A percentile compares a stretch with the other conserved stretches of the same genome.
These are phyloP conservation scores for Pan paniscus DNA, from an alignment of 2,113 vertebrate genomes.

Conservation along the genomic window DNA sequence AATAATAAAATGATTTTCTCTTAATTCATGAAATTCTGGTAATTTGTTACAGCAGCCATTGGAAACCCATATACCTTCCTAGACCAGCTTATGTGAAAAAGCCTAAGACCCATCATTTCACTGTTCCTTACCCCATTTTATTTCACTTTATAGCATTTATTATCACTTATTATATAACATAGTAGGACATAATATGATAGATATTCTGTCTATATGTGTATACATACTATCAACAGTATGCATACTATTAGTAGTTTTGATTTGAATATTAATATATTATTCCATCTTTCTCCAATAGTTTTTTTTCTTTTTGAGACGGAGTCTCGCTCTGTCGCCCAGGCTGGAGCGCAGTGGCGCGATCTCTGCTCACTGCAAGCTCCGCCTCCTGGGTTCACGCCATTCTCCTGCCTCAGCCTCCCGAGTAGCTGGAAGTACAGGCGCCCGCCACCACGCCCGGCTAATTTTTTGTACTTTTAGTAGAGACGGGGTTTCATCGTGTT, in stretches of 20 bases:
- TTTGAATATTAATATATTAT: background rate
- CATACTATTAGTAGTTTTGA: background rate
- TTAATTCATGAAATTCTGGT: background rate
- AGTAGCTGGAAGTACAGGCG: too few relatives aligned
- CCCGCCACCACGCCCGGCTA: too few relatives aligned
- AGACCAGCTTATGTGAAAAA: background rate
- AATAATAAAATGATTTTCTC: background rate
- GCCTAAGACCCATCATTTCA: background rate
- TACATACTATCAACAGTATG: background rate
- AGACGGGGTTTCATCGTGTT: too few relatives aligned
- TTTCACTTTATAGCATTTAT: background rate
- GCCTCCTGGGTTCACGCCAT: too few relatives aligned
- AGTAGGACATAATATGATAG: background rate
- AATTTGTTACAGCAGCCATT: background rate
- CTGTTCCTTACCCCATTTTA: background rate
- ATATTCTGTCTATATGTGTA: background rate
- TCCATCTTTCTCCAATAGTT: background rate
- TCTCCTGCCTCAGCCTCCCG: too few relatives aligned
- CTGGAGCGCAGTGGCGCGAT: too few relatives aligned
- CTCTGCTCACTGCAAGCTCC: too few relatives aligned
- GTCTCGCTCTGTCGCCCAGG: too few relatives aligned
- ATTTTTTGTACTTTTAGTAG: too few relatives aligned
- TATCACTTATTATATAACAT: background rate
- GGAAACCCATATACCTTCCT: background rate
- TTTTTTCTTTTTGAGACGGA: background rate